A percentile compares a stretch with the other conserved stretches of the same genome.
These are phyloP conservation scores for Perognathus longimembris DNA, from an alignment of 2,113 vertebrate genomes.

Conservation along the genomic window DNA sequence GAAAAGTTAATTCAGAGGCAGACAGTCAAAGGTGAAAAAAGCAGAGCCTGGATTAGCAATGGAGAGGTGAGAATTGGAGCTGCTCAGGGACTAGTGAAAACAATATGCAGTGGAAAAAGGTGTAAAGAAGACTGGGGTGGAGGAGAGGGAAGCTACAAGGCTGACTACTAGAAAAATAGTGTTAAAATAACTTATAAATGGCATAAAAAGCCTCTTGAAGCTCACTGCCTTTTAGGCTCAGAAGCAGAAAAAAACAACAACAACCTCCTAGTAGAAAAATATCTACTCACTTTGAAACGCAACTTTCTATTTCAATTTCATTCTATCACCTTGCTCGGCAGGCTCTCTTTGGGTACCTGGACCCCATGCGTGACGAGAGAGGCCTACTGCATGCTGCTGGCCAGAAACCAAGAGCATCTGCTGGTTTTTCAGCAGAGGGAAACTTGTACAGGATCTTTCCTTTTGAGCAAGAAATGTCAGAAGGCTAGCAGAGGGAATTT, in stretches of 20 bases:
- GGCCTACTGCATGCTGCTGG: not conserved
- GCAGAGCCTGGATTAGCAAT: constrained; percentile 38
- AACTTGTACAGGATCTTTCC: not conserved
- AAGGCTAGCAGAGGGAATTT: not conserved
- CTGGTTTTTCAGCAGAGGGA: not conserved
- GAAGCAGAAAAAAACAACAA: not conserved
- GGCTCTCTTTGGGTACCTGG: not conserved
- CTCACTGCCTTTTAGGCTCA: constrained; percentile 65
- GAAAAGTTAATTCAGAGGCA: constrained; percentile 24
- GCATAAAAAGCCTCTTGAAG: constrained; percentile 60
- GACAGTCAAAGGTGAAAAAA: constrained; percentile 36
- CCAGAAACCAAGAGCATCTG: not conserved
- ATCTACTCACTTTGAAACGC: not conserved
- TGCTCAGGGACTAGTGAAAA: constrained; percentile 18
- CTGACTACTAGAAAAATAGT: constrained; percentile 66
- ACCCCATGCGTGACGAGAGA: not conserved
- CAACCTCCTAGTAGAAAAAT: constrained; percentile 41
- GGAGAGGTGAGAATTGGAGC: constrained; percentile 63
- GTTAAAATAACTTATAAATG: constrained; percentile 75
- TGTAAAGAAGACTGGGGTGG: not conserved
- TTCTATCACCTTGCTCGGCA: not conserved
- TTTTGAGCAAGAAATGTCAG: not conserved
- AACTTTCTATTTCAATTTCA: constrained; percentile 19
- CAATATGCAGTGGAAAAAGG: not conserved
- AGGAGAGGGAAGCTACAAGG: not conserved